These are phyloP conservation scores for Physella acuta DNA, from an alignment of 1,140 invertebrate genomes.

Conservation along the genomic window DNA sequence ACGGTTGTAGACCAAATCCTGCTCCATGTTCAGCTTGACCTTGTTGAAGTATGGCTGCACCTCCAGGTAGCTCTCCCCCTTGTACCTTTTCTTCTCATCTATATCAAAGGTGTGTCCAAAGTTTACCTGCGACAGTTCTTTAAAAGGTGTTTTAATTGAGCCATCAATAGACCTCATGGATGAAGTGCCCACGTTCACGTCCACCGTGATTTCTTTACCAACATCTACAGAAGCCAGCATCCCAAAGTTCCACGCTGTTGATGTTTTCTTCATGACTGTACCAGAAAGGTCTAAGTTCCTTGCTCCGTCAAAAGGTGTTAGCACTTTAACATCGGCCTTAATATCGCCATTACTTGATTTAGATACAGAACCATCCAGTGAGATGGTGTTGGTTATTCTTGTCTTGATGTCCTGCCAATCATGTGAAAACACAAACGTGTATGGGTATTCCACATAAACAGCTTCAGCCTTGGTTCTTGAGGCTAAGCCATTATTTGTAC, in stretches of 20 bases:
- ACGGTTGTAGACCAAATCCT: too few species aligned
- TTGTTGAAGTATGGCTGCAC: constrained; percentile 23
- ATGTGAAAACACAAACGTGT: not conserved
- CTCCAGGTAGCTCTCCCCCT: not conserved
- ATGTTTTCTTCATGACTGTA: not conserved
- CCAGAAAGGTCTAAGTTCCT: not conserved
- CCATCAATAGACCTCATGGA: constrained; percentile 82
- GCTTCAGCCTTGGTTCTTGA: not conserved
- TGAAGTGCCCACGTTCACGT: constrained; percentile 71
- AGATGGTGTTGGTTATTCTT: not conserved
- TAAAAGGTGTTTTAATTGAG: constrained; percentile 37
- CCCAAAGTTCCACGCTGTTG: constrained; percentile 2
- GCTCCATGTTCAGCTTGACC: not conserved
- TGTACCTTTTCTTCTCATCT: constrained; percentile 26
- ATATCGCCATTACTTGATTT: not conserved
- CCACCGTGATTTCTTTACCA: not conserved
- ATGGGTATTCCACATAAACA: not conserved
- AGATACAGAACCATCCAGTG: constrained; percentile 12
- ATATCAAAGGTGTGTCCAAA: not conserved
- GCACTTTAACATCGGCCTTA: constrained; percentile 5
- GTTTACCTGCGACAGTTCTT: not conserved
- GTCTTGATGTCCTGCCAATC: not conserved
- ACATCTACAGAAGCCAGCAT: not conserved
- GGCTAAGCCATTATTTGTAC: not conserved
- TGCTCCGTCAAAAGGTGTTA: constrained; percentile 8